Conservation (phyloP, 2,888 invertebrate genomes). For the Laspeyria flexula region DNA sequence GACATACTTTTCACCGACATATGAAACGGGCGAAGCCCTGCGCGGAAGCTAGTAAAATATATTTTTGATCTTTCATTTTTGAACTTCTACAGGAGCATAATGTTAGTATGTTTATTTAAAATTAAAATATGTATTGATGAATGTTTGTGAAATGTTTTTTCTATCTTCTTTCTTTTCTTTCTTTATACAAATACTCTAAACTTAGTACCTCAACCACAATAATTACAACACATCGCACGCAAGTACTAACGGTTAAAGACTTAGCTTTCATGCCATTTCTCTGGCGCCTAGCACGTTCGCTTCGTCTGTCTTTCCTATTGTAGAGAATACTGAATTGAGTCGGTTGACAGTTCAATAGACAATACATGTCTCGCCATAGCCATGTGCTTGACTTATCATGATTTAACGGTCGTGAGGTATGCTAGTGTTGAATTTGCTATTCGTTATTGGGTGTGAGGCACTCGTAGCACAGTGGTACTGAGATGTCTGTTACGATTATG, state of each 20-base stretch:
- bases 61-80: too few species aligned
- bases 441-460: background rate
- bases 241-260: background rate
- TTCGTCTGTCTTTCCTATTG: constrained; percentile 10
- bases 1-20: too few species aligned
- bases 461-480: too few species aligned
- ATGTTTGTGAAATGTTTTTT: too few species aligned
- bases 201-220: constrained; percentile 2
- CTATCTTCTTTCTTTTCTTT: too few species aligned
- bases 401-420: background rate
- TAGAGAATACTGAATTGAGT: constrained; percentile 28
- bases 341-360: constrained; percentile 36
- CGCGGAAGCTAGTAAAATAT: too few species aligned
- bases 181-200: too few species aligned
- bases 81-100: too few species aligned
- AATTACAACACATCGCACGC: background rate
- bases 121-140: too few species aligned
- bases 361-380: constrained; percentile 6
- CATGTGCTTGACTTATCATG: background rate
- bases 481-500: too few species aligned
- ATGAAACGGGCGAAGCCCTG: too few species aligned
- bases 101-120: too few species aligned
- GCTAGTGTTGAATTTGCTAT: constrained; percentile 3
- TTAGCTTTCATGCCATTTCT: constrained; percentile 1
- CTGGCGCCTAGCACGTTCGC: constrained; percentile 11